Base-by-base conservation (phyloP, 2,113 vertebrate species). In the Alexandromys fortis region DNA sequence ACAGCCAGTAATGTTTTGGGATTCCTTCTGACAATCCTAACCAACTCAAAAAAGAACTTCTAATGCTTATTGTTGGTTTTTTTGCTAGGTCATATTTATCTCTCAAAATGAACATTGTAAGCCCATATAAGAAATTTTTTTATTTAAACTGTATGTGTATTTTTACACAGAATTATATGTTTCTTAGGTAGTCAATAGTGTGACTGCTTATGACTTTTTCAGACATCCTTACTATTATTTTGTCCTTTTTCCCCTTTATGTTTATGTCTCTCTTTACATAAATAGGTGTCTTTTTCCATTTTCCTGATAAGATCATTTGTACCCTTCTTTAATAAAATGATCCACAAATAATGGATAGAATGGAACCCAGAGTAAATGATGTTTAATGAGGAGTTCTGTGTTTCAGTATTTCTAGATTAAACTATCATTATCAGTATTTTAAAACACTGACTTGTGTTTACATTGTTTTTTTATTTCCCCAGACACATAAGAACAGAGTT, bases 381-480 rank as follows among this genome's bases (percentile, higher is more conserved):
- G 65, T 42, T 86, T 86, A 72, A 58, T 49, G 14, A 67, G 91
- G 67, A 83, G 21, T 67, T 94, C 33, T 93, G 8, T 78, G n/a
- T 55, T 77, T 78, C 73, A 77, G 1, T 92, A 28, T 94, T 92
- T 92, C 4, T 7, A 77, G 33, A 89, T 38, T 95, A 12, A 94
- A 7, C 67, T 70, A 77, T 17, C 61, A 81, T 65, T 90, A 55
- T 79, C 30, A 93, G 67, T 6, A 81, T 72, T 86, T 89, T 49
- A 9, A 95, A 94, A 90, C 10, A 92, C 70, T 86, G 0, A 79
- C 90, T 76, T 7, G 61, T 65, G 75, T 72, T 49, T 93, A 67
- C 76, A 85, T 91, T 67, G 14, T 4, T 95, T 90, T 95, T 95
- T 81, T 30, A 76, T 11, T 92, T 90, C 12, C 17, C 3, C 2